phyloP scores from a whole-genome alignment of 2,113 vertebrate genomes.

The Calonectris borealis region DNA sequence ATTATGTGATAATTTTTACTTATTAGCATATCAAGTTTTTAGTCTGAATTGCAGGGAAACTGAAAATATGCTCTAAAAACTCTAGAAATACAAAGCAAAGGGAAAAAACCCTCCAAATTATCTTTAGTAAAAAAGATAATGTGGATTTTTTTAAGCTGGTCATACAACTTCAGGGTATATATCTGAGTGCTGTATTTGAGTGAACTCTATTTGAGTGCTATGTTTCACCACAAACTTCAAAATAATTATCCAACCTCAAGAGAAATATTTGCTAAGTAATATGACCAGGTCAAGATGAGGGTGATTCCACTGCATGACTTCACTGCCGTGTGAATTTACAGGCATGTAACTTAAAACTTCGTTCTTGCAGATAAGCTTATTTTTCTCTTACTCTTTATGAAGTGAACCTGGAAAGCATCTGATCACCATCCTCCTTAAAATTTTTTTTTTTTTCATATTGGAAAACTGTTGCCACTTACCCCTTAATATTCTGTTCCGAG shows the following conservation, averaged over 20 bases:
- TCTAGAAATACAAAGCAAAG: not conserved
- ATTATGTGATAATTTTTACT: not conserved
- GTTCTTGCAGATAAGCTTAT: not conserved
- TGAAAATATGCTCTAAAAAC: not conserved
- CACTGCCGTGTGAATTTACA: not conserved
- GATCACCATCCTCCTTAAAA: not conserved
- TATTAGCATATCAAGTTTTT: not conserved
- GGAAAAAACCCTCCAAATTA: fast-evolving
- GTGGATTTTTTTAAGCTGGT: not conserved
- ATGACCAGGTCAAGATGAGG: not conserved
- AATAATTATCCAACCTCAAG: not conserved
- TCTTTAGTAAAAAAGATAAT: not conserved
- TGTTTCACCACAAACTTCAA: slow-evolving; percentile 23
- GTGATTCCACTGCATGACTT: slow-evolving; percentile 7
- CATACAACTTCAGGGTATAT: not conserved
- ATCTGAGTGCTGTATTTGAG: not conserved
- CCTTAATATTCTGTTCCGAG: not conserved
- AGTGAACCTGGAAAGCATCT: not conserved
- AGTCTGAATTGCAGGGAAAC: not conserved
- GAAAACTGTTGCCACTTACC: not conserved
- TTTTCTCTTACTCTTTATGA: not conserved
- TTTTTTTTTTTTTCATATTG: not conserved
- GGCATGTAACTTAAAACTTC: not conserved
- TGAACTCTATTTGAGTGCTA: not conserved
- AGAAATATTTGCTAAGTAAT: slow-evolving; percentile 37